Evolutionary conservation across 2,888 invertebrate genomes (phyloP).

Genomic region (Silvanus unidentatus): DNA sequence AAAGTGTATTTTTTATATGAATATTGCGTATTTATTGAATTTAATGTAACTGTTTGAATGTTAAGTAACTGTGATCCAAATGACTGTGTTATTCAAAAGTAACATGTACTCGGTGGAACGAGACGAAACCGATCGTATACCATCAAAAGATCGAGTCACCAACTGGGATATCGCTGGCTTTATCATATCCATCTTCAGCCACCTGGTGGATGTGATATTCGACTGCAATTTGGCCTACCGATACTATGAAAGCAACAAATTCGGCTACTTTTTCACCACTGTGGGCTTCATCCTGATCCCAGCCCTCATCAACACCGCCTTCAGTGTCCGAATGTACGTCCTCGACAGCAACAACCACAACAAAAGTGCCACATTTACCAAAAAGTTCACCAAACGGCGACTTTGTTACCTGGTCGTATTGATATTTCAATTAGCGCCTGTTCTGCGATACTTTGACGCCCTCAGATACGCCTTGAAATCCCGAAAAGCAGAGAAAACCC

Average conservation of each 20-base stretch:
- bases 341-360: slow-evolving; percentile 54
- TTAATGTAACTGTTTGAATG: too few species aligned
- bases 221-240: slow-evolving; percentile 65
- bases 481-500: slow-evolving; percentile 54
- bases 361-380: slow-evolving; percentile 50
- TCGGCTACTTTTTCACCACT: slow-evolving; percentile 63
- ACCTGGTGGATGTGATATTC: slow-evolving; percentile 62
- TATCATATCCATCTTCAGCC: slow-evolving; percentile 60
- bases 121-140: slow-evolving; percentile 57
- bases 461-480: slow-evolving; percentile 61
- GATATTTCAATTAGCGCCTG: slow-evolving; percentile 67
- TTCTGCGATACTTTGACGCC: slow-evolving; percentile 61
- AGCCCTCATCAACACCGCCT: slow-evolving; percentile 67
- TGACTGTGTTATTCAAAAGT: slow-evolving; percentile 35
- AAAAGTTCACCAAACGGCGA: slow-evolving; percentile 54
- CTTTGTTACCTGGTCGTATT: slow-evolving; percentile 58
- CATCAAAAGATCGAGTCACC: slow-evolving; percentile 53
- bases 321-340: slow-evolving; percentile 65
- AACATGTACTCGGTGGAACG: slow-evolving; percentile 43
- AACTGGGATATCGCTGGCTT: slow-evolving; percentile 61
- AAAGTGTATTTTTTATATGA: too few species aligned
- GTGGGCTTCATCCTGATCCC: slow-evolving; percentile 66
- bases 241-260: slow-evolving; percentile 53
- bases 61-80: slow-evolving; percentile 12
- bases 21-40: too few species aligned